These are phyloP conservation scores for Drosophila pseudoananassae DNA, from an alignment of 1,140 invertebrate genomes.

Conservation along the genomic window DNA sequence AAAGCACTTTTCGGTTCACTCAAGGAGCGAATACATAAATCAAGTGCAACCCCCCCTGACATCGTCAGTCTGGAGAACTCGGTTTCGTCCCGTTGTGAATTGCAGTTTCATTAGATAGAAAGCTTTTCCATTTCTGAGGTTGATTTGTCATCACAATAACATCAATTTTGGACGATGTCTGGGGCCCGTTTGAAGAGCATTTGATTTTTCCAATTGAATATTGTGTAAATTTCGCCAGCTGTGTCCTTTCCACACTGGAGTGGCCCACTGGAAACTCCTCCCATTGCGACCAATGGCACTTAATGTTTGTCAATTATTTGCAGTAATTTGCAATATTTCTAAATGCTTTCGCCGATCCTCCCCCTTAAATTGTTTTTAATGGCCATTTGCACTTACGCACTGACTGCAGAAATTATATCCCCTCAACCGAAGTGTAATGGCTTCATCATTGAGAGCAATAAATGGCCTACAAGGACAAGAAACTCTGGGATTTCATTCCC, in stretches of 20 bases:
- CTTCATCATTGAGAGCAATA: constrained; percentile 68
- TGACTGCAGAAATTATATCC: constrained; percentile 31
- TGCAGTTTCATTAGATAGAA: constrained; percentile 74
- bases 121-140: constrained; percentile 58
- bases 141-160: constrained; percentile 56
- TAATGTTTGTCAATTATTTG: constrained; percentile 81
- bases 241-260: constrained; percentile 19
- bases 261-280: background rate
- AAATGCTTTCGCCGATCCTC: constrained; percentile 64
- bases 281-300: constrained; percentile 29
- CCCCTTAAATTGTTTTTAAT: constrained; percentile 81
- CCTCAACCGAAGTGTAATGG: constrained; percentile 53
- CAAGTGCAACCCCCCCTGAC: constrained; percentile 63
- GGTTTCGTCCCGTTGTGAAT: constrained; percentile 27
- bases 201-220: constrained; percentile 42
- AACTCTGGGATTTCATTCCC: constrained; percentile 21
- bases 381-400: constrained; percentile 77
- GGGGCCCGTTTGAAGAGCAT: constrained; percentile 43
- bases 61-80: constrained; percentile 9
- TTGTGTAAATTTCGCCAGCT: constrained; percentile 56
- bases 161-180: constrained; percentile 37
- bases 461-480: constrained; percentile 53
- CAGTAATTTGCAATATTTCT: constrained; percentile 82
- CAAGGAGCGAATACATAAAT: constrained; percentile 61
- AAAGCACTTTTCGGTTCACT: constrained; percentile 62